Conservation (phyloP, 2,888 invertebrate species). For the Ethmia dodecea region DNA sequence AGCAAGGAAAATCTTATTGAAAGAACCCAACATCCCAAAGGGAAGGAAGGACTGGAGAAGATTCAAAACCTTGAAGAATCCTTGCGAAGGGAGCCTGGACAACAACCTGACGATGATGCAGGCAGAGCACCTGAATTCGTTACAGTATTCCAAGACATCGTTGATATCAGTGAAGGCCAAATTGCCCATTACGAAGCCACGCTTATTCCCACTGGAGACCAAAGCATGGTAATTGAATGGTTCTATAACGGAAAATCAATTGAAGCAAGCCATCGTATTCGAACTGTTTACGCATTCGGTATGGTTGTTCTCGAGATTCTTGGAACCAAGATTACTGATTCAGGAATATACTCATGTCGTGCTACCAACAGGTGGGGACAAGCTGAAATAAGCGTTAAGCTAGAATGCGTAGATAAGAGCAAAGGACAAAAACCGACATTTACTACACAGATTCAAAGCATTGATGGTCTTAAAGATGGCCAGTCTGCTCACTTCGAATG, state of each 20-base stretch:
- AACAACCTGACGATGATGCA: constrained; percentile 83
- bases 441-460: constrained; percentile 90
- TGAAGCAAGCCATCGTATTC: constrained; percentile 92
- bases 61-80: constrained; percentile 95
- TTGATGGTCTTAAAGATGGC: constrained; percentile 92
- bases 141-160: constrained; percentile 89
- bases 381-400: constrained; percentile 89
- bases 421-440: constrained; percentile 93
- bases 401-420: constrained; percentile 90
- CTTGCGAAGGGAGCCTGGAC: constrained; percentile 83
- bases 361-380: constrained; percentile 94
- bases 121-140: constrained; percentile 93
- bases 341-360: constrained; percentile 91
- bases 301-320: constrained; percentile 97
- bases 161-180: constrained; percentile 94
- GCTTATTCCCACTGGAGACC: constrained; percentile 94
- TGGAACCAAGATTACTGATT: constrained; percentile 95
- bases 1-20: constrained; percentile 91
- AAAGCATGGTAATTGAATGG: constrained; percentile 97
- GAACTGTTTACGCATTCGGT: constrained; percentile 97
- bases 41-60: constrained; percentile 93
- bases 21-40: constrained; percentile 95
- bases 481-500: constrained; percentile 97
- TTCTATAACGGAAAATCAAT: constrained; percentile 94
- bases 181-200: constrained; percentile 98